Evolutionary conservation across 2,888 invertebrate species (phyloP), one percentile per base, ranked within the genome.

Genomic region (Cinara cedri): DNA sequence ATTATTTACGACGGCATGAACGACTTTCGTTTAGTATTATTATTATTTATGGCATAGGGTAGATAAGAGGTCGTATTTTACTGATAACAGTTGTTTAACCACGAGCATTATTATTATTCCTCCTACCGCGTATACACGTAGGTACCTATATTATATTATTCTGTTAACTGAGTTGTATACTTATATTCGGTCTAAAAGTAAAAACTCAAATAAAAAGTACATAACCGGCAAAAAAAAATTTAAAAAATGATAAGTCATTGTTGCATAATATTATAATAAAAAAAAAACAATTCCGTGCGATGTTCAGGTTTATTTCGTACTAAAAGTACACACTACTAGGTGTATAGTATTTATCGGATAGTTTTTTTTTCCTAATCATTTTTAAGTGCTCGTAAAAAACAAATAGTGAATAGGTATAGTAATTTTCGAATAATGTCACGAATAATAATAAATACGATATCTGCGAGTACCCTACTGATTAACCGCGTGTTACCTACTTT

Each of bases 51-150:
- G 42, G 54, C 65, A 34, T 34, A 70, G 34, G 44, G 42, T 14
- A 78, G 78, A 78, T 70, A 70, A 78, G 57, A 60, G 6, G 78
- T 78, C 51, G 21, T 68, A 78, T 70, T 60, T 78, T 68, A 78
- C 78, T 78, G 78, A 78, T 78, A 78, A 66, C 21, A 55, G 46
- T 70, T 78, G 78, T 78, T 78, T 78, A 49, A 49, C 60, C 42
- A 70, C 42, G 70, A 68, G 21, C 16, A 16, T 34, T 63, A 44
- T 44, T 34, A 51, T 44, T 72, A 46, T 60, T 60, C 11, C 8
- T 55, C 44, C 75, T 14, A 55, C 21, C n/a, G 46, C 44, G 13
- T 42, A 34, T 34, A n/a, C n/a, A n/a, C n/a, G n/a, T n/a, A n/a
- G n/a, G n/a, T n/a, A n/a, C n/a, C n/a, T n/a, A n/a, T n/a, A n/a